A percentile compares a stretch with the other conserved stretches of the same genome.
phyloP scores from a whole-genome alignment of 2,797 vertebrate species.

The Bradypus variegatus region DNA sequence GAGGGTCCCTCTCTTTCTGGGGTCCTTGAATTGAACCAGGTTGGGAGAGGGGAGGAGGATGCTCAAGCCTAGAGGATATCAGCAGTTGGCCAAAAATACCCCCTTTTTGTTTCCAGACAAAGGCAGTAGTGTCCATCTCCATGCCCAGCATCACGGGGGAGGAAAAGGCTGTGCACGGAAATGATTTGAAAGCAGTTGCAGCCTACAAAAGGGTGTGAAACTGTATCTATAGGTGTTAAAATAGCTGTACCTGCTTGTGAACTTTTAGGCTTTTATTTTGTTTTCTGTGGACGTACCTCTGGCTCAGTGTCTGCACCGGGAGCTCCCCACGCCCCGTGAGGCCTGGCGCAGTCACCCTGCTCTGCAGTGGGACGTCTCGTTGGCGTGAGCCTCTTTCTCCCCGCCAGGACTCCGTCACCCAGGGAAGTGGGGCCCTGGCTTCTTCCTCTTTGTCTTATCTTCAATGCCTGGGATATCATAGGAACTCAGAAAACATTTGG shows the following conservation, averaged over 20 bases:
- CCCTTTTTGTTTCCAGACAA: background rate
- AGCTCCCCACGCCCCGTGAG: background rate
- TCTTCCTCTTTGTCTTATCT: slow-evolving; percentile 41
- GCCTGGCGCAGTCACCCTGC: background rate
- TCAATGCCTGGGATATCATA: slow-evolving; percentile 18
- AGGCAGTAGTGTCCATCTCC: background rate
- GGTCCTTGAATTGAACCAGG: background rate
- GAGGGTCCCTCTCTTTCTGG: background rate
- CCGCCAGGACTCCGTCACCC: background rate
- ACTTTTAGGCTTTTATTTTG: background rate
- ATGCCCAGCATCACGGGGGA: background rate
- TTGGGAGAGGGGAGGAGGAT: background rate
- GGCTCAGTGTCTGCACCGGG: background rate
- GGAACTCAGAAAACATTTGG: slow-evolving; percentile 51
- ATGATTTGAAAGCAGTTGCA: background rate
- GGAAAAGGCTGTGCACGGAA: background rate
- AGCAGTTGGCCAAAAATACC: background rate
- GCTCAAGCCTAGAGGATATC: background rate
- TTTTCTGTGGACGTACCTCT: background rate
- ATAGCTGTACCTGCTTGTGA: background rate
- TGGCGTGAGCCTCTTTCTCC: background rate
- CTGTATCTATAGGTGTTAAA: background rate
- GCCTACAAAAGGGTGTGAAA: background rate
- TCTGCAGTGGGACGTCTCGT: background rate
- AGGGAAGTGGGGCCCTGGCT: background rate